These are phyloP conservation scores for Piscicola geometra DNA, from an alignment of 2,888 invertebrate species.

Conservation along the genomic window DNA sequence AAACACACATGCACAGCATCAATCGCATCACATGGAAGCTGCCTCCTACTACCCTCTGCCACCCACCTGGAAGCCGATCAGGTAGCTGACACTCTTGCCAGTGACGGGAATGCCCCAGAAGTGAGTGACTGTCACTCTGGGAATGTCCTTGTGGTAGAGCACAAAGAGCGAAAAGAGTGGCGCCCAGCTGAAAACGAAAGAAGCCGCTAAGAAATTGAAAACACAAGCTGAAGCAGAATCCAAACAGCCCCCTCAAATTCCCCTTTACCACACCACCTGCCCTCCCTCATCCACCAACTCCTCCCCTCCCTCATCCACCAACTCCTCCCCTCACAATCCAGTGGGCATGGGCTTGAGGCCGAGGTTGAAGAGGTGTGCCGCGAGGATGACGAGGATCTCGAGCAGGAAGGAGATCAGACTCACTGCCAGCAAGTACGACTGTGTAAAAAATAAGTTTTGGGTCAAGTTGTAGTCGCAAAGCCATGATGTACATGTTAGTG, in stretches of 20 bases:
- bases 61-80: slow-evolving; percentile 59
- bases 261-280: no score
- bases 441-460: no score
- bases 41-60: no score
- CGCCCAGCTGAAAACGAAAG: slow-evolving; percentile 37
- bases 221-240: no score
- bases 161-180: slow-evolving; percentile 60
- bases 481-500: no score
- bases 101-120: slow-evolving; percentile 60
- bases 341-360: slow-evolving; percentile 55
- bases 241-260: no score
- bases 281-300: no score
- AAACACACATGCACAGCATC: no score
- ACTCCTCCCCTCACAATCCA: slow-evolving; percentile 61
- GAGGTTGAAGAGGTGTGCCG: slow-evolving; percentile 55
- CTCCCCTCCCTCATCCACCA: no score
- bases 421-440: slow-evolving; percentile 7
- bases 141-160: slow-evolving; percentile 60
- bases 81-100: slow-evolving; percentile 60
- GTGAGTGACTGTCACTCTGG: slow-evolving; percentile 57
- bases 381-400: slow-evolving; percentile 55
- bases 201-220: no score
- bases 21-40: no score
- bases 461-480: no score
- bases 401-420: slow-evolving; percentile 56